Evolutionary conservation across 1,140 invertebrate species (phyloP).

Genomic region (Apis mellifera): Amel_HAv3.1 CM009940.2:1103001-1103500

Average conservation of each 20-base stretch:
- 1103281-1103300: slow-evolving; percentile 18
- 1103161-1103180: neutral
- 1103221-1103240: neutral
- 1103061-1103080: neutral
- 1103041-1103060: neutral
- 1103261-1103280: slow-evolving; percentile 21
- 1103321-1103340: slow-evolving; percentile 46
- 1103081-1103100: too few species aligned
- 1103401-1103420: slow-evolving; percentile 35
- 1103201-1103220: slow-evolving; percentile 4
- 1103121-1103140: too few species aligned
- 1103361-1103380: slow-evolving; percentile 34
- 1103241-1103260: neutral
- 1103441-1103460: slow-evolving; percentile 15
- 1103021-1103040: neutral
- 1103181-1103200: slow-evolving; percentile 22
- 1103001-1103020: neutral
- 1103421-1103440: slow-evolving; percentile 44
- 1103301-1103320: slow-evolving; percentile 6
- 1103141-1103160: neutral
- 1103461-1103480: slow-evolving; percentile 31
- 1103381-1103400: neutral
- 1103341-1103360: slow-evolving; percentile 42
- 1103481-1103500: neutral
- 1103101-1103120: neutral